Base-by-base conservation (phyloP, 1,140 invertebrate species). In the Pseudomyrmex pallidus region DNA sequence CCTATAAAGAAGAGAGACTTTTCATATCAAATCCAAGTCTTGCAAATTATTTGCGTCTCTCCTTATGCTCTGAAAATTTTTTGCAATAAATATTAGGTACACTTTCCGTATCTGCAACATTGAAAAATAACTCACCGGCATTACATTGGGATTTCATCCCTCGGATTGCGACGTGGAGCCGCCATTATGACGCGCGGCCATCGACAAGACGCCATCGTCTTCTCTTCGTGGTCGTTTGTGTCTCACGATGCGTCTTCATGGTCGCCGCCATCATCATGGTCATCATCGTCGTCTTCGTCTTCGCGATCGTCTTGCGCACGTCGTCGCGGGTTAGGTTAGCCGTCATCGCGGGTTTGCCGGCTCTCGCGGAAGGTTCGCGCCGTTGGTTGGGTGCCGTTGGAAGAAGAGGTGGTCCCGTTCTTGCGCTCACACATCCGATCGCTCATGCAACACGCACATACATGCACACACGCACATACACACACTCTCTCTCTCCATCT, bases 311-410 rank as follows among this genome's bases (percentile, higher is more conserved):
- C 50, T 35, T 35, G 54, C 50, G 80, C 17, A 20, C 25, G 76
- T 77, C 76, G 35, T 35, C 4, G 35, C 35, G 35, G 72, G 86
- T 88, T 74, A 85, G 83, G 83, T 87, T 85, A 78, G 87, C 72
- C 72, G 73, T 83, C 48, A 44, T 76, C 61, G 48, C 50, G 22
- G 61, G 83, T 54, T 35, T 35, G 35, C 35, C 35, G 35, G 67
- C 82, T 83, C 66, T 82, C 84, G 78, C 77, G 46, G 35, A 62
- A 80, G 59, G 74, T 72, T 13, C 74, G 68, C 50, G 73, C 35
- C 66, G 86, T 87, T 87, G 87, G 87, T 88, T 88, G 87, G 87
- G 82, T 82, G 72, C 63, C 67, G 66, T 17, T 48, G 83, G 50
- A 74, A 59, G 35, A 78, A 83, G 87, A 85, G 84, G 84, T 88